A percentile compares a stretch with the other conserved stretches of the same genome.
These are phyloP conservation scores for Paramormyrops kingsleyae DNA, from an alignment of 2,113 vertebrate species.

Conservation along the genomic window DNA sequence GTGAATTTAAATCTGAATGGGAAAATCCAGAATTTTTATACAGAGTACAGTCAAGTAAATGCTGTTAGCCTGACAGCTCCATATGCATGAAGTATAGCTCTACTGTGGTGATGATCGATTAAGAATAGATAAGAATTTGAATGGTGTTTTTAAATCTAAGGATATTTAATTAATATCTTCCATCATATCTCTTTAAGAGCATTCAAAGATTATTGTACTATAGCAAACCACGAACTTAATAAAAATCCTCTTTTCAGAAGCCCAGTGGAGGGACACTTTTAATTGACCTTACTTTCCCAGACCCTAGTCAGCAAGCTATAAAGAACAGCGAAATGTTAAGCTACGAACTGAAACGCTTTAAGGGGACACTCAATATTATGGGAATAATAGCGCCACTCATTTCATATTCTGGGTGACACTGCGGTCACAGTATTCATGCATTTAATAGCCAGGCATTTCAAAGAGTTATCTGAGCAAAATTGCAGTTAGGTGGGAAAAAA, in stretches of 20 bases:
- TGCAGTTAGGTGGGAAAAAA: conserved; percentile 41
- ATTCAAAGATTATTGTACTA: conserved; percentile 1
- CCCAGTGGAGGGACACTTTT: conserved; percentile 42
- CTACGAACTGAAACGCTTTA: conserved; percentile 58
- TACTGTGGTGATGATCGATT: neutral
- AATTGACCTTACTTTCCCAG: conserved; percentile 63
- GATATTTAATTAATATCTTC: conserved; percentile 17
- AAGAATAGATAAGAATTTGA: neutral
- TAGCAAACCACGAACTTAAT: conserved; percentile 51
- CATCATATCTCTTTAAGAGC: conserved; percentile 6
- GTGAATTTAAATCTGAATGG: neutral
- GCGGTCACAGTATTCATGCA: conserved; percentile 60
- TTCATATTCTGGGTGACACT: conserved; percentile 64
- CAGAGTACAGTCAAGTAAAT: neutral
- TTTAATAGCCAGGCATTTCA: conserved; percentile 61
- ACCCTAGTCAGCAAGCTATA: conserved; percentile 56
- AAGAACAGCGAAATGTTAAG: conserved; percentile 63
- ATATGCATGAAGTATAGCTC: neutral
- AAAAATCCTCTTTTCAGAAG: conserved; percentile 39
- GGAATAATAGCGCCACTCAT: conserved; percentile 64
- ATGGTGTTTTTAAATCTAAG: conserved; percentile 19
- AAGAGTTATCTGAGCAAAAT: conserved; percentile 54
- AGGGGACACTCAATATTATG: conserved; percentile 56
- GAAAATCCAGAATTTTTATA: neutral
- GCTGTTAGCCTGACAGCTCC: neutral